These are phyloP conservation scores for Melierax canorus DNA, from an alignment of 2,113 vertebrate species.

Conservation along the genomic window DNA sequence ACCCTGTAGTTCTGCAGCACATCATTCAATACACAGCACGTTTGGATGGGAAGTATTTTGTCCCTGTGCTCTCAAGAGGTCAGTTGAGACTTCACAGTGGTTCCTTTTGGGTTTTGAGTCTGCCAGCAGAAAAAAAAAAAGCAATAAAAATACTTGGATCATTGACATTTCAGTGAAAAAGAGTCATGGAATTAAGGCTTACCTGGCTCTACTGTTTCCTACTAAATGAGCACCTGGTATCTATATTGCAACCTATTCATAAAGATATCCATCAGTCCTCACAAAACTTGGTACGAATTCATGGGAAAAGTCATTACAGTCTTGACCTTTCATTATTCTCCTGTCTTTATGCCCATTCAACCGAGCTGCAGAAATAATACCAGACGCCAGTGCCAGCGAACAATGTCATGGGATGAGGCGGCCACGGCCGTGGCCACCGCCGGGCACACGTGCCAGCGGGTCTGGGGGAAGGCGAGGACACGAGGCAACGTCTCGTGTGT, in stretches of 20 bases:
- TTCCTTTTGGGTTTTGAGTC: neutral
- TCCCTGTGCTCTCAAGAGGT: neutral
- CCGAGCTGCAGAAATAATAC: neutral
- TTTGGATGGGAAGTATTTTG: neutral
- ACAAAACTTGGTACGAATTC: neutral
- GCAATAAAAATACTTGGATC: neutral
- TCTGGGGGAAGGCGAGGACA: neutral
- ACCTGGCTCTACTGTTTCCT: neutral
- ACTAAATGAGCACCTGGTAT: neutral
- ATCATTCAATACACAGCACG: rapidly evolving
- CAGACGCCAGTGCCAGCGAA: rapidly evolving
- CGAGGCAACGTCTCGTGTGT: rapidly evolving
- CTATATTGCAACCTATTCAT: neutral
- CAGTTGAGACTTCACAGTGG: neutral
- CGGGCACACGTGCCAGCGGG: rapidly evolving
- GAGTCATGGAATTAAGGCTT: neutral
- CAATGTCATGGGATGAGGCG: rapidly evolving
- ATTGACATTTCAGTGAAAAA: neutral
- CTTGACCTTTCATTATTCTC: neutral
- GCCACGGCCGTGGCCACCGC: rapidly evolving
- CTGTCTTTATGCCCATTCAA: neutral
- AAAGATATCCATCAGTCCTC: neutral
- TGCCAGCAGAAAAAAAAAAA: neutral
- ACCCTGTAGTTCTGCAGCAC: neutral
- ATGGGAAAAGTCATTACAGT: neutral